Evolutionary conservation across 2,113 vertebrate genomes (phyloP), one percentile per base, ranked within the genome.

Genomic region (Poecile atricapillus): DNA sequence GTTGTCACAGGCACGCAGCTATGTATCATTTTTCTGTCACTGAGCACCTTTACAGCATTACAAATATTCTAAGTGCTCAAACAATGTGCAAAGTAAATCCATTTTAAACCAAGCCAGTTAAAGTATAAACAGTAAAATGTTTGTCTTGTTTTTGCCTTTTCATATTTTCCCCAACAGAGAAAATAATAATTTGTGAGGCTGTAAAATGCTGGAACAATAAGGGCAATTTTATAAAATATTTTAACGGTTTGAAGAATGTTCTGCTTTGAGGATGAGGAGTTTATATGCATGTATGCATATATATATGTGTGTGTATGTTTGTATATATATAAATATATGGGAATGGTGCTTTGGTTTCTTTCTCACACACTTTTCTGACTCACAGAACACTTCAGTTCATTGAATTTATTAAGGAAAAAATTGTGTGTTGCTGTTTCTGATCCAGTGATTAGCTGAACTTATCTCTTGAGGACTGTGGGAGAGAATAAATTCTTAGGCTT

Each of bases 51-150:
- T 82, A 88, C 20, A 74, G 56, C 85, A 69, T 91, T 83, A 83
- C 59, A 93, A 82, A 83, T 88, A 64, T 90, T 68, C 64, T 83
- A 95, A 95, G 79, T 88, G 83, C 65, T 95, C 83, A 93, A 94
- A 83, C 46, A 71, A 44, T 8, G 73, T 33, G 23, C 30, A 53
- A 74, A 95, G 39, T 64, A 75, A 91, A 94, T 71, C 56, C 82
- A 70, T 73, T 96, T 93, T 80, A 88, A 93, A 77, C 33, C 15
- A 76, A 89, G 55, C 37, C 50, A 35, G 58, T 53, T 60, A 82
- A 93, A 83, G 47, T 31, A 92, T n/a, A 87, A 91, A 77, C 76
- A 83, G 16, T 22, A 81, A 89, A 83, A 90, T 70, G 7, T 89
- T 92, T 86, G 39, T 16, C 56, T 94, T 82, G 14, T 23, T 93